phyloP scores from a whole-genome alignment of 2,888 invertebrate genomes.

The Agrochola lychnidis region DNA sequence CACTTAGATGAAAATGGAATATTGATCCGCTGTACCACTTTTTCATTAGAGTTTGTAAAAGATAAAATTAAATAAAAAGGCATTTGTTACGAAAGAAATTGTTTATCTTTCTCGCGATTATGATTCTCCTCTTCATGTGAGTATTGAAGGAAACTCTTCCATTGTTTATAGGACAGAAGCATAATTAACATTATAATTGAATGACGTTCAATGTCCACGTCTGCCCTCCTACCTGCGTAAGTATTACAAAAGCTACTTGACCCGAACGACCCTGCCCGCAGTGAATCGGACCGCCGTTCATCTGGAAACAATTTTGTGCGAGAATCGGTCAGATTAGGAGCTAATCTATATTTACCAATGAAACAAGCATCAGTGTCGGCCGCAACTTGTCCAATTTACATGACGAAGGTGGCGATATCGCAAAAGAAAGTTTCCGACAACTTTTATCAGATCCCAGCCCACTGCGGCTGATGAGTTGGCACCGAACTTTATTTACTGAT shows the following conservation, averaged over 20 bases:
- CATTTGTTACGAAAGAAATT: conserved; percentile 21
- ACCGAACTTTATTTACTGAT: conserved; percentile 88
- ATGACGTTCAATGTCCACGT: conserved; percentile 33
- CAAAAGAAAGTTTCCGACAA: conserved; percentile 88
- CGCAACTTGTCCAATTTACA: conserved; percentile 89
- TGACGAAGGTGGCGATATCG: conserved; percentile 90
- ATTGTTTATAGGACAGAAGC: conserved; percentile 12
- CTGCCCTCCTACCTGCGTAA: conserved; percentile 40
- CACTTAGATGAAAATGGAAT: conserved; percentile 67
- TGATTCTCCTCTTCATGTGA: background rate
- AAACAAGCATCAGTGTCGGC: conserved; percentile 84
- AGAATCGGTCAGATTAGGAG: conserved; percentile 82
- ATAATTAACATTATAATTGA: conserved; percentile 51
- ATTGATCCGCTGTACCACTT: conserved; percentile 59
- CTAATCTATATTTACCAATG: conserved; percentile 86
- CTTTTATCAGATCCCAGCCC: conserved; percentile 88
- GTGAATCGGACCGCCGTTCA: conserved; percentile 64
- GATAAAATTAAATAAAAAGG: conserved; percentile 44
- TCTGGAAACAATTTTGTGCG: conserved; percentile 79
- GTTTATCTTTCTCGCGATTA: conserved; percentile 33
- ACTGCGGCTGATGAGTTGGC: conserved; percentile 89
- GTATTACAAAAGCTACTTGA: conserved; percentile 68
- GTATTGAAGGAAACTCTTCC: conserved; percentile 3
- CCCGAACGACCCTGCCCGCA: conserved; percentile 61
- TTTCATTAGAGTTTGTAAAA: conserved; percentile 61